phyloP scores from a whole-genome alignment of 2,113 vertebrate species.

The Tragelaphus buxtoni region DNA sequence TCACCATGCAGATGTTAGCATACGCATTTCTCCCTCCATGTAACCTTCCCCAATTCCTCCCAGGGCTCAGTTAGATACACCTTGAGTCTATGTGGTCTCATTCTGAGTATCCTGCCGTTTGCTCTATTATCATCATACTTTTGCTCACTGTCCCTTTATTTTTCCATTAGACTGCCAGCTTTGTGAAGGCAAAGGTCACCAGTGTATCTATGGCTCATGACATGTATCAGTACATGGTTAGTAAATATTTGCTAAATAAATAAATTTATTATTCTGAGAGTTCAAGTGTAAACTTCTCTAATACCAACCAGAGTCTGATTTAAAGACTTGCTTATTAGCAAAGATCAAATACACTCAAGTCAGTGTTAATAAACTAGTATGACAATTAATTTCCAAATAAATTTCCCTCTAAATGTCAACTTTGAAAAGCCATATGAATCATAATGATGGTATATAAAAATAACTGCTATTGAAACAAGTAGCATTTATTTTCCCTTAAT shows the following conservation, averaged over 20 bases:
- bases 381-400: constrained; percentile 5
- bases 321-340: background rate
- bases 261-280: background rate
- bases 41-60: background rate
- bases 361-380: background rate
- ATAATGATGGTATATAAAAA: background rate
- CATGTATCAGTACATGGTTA: background rate
- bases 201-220: background rate
- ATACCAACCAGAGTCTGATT: background rate
- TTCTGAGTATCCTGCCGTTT: background rate
- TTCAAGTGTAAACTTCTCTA: background rate
- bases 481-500: background rate
- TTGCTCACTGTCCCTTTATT: background rate
- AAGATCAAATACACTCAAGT: background rate
- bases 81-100: background rate
- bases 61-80: background rate
- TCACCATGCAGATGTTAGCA: background rate
- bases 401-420: background rate
- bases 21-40: background rate
- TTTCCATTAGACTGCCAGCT: background rate
- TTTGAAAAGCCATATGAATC: background rate
- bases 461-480: background rate
- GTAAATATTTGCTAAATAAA: background rate
- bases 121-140: background rate
- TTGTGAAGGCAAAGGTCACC: background rate